Conservation (phyloP, 2,113 vertebrate species). For the Myotis yumanensis region DNA sequence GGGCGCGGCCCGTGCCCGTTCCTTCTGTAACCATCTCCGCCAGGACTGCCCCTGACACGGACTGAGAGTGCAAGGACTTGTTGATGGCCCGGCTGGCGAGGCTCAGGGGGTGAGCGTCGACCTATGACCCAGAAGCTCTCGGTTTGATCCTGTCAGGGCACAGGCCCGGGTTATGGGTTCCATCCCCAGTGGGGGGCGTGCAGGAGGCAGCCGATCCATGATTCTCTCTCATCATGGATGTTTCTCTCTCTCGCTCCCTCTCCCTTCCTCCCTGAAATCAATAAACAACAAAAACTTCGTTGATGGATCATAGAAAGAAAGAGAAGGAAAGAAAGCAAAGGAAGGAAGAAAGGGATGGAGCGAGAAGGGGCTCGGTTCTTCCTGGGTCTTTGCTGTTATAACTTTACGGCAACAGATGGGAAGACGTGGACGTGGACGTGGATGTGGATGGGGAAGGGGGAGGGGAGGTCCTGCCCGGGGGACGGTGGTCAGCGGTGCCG, state of each 20-base stretch:
- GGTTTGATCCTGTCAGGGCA: no score
- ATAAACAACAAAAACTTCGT: no score
- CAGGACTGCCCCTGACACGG: fast-evolving
- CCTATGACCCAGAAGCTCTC: no score
- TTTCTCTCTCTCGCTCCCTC: no score
- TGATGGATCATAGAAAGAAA: background rate
- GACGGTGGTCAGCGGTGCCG: fast-evolving
- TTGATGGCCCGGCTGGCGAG: no score
- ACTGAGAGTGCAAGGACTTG: background rate
- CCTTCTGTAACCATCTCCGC: background rate
- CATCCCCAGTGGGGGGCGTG: no score
- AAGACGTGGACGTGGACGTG: fast-evolving
- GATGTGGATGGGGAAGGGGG: background rate
- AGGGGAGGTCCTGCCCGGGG: fast-evolving
- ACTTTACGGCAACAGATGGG: background rate
- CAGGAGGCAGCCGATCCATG: no score
- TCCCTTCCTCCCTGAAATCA: no score
- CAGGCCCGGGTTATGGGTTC: no score
- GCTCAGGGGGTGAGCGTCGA: no score
- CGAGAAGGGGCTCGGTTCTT: background rate
- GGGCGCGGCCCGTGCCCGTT: fast-evolving
- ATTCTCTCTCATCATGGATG: no score
- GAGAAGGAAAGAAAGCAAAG: fast-evolving
- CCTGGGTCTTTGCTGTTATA: background rate
- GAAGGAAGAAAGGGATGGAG: fast-evolving